Evolutionary conservation across 64 coral and sea anemone species (phyloP).

Genomic region (Porites lutea): DNA sequence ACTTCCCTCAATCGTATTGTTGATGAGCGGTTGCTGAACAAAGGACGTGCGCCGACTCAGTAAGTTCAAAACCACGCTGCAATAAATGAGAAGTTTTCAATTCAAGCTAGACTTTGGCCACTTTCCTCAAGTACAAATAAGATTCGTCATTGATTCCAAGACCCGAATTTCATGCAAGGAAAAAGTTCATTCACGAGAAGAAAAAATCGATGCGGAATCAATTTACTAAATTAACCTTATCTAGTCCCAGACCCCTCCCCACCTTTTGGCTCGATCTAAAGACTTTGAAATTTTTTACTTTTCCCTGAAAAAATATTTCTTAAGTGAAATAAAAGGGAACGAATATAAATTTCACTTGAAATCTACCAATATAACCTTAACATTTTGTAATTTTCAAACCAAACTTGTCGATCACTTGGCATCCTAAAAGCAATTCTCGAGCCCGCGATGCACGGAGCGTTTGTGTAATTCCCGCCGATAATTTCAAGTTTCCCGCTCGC

Average conservation of each 20-base stretch:
- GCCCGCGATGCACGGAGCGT: conserved; percentile 1
- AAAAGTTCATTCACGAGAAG: background rate
- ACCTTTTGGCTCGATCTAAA: too few relatives aligned
- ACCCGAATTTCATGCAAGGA: background rate
- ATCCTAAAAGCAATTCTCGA: background rate
- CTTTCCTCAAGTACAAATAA: background rate
- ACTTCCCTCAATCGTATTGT: conserved; percentile 27
- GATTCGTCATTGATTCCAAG: background rate
- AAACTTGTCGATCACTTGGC: background rate
- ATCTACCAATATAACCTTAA: background rate
- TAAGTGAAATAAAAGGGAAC: too few relatives aligned
- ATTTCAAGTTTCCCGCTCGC: conserved; percentile 73
- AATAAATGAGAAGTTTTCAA: background rate
- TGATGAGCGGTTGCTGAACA: conserved; percentile 36
- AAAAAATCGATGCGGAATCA: background rate
- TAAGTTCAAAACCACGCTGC: background rate
- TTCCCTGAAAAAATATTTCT: too few relatives aligned
- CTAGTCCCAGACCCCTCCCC: background rate
- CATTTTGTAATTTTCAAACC: background rate
- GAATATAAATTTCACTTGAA: background rate
- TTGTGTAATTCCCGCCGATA: conserved; percentile 61
- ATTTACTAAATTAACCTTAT: background rate
- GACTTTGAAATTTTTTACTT: too few relatives aligned
- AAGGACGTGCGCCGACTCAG: conserved; percentile 47
- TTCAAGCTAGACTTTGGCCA: background rate